Evolutionary conservation across 2,888 invertebrate species (phyloP), one percentile per base, ranked within the genome.

Genomic region (Mamestra brassicae): DNA sequence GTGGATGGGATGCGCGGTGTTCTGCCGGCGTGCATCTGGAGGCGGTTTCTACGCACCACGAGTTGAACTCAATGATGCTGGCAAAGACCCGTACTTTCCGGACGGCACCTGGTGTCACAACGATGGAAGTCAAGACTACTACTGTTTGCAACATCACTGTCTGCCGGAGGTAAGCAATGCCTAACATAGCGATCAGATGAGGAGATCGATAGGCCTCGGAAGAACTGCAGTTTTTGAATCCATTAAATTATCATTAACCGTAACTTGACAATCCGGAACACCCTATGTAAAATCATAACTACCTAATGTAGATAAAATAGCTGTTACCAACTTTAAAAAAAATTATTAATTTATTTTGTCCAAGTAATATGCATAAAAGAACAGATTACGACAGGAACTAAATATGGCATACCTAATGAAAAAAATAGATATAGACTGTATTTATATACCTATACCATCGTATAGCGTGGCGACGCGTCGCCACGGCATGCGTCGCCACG

Each of bases 71-170:
- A 98, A 98, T 90, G 98, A 98, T 91, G 96, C 97, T 55, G 98
- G 98, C 10, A 94, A 97, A 52, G 97, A 98, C 88, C 97, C 98
- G 0, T 98, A 98, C 93, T 98, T 98, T 90, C 98, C 98, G 0
- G 98, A 98, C 93, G 98, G 98, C 17, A 98, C 98, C 4, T 98
- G 98, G 98, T 98, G 98, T 90, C 98, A 98, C 91, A 96, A 96
- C 88, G 97, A 97, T 86, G 97, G 97, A 62, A 93, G 94, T 34
- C 95, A 97, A 76, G 96, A 98, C 92, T 98, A 97, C 94, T 98
- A 97, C 91, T 98, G 98, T 88, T 94, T 97, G 71, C 97, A 98
- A 85, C 98, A 98, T 91, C 98, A 98, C 87, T 98, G 98, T 91
- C 93, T 98, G 75, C 98, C 98, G 0, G 97, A 98, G 96, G 97